Conservation (phyloP, 2,797 vertebrate species). For the Tympanoctomys barrerae region DNA sequence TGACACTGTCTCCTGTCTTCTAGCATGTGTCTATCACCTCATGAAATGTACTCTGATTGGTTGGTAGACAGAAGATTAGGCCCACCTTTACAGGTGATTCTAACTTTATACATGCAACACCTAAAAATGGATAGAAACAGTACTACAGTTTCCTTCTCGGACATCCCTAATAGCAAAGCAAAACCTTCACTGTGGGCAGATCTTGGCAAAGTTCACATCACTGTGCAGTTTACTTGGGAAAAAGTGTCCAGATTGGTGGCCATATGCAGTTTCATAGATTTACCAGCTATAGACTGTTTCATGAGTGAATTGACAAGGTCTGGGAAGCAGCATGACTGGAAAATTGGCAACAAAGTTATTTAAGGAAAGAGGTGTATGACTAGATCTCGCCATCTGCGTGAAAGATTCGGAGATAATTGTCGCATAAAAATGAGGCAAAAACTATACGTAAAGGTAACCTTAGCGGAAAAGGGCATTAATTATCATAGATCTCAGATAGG, state of each 20-base stretch:
- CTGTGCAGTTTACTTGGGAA: neutral
- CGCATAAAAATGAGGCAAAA: neutral
- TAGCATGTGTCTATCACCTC: neutral
- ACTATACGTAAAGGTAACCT: no score
- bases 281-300: neutral
- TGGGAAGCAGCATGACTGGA: neutral
- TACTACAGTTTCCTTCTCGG: neutral
- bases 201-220: neutral
- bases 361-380: neutral
- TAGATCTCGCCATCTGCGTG: neutral
- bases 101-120: neutral
- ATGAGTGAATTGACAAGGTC: neutral
- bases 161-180: neutral
- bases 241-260: neutral
- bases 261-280: no score
- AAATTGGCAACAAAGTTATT: neutral
- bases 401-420: neutral
- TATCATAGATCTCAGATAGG: neutral
- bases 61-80: neutral
- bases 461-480: neutral
- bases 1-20: neutral
- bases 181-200: neutral
- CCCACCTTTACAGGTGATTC: neutral
- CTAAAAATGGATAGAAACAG: neutral
- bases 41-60: neutral